A percentile compares a stretch with the other conserved stretches of the same genome.
phyloP scores from a whole-genome alignment of 2,888 invertebrate species.

The Luperina testacea region DNA sequence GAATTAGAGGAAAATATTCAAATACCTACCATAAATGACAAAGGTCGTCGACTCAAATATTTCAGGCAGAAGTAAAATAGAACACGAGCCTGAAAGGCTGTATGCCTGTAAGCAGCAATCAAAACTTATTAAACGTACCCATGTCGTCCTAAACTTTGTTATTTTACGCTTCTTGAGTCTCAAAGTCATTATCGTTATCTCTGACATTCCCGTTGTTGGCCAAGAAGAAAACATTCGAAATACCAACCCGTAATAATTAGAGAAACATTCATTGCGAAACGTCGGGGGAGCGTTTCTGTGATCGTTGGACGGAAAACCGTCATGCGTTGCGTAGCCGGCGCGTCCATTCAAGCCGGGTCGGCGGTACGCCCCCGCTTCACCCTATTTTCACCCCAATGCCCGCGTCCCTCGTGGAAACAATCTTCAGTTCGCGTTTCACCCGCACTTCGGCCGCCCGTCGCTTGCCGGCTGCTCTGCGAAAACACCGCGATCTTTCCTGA shows the following conservation, averaged over 20 bases:
- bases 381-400: slow-evolving; percentile 78
- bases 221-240: slow-evolving; percentile 65
- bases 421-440: slow-evolving; percentile 79
- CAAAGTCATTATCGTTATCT: slow-evolving; percentile 59
- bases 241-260: slow-evolving; percentile 71
- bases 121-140: slow-evolving; percentile 54
- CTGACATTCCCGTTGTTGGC: slow-evolving; percentile 48
- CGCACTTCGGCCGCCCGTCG: slow-evolving; percentile 70
- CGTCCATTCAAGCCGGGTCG: slow-evolving; percentile 74
- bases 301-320: slow-evolving; percentile 64
- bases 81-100: slow-evolving; percentile 12
- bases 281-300: slow-evolving; percentile 67
- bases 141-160: slow-evolving; percentile 54
- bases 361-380: slow-evolving; percentile 70
- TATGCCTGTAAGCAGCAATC: slow-evolving; percentile 31
- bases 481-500: slow-evolving; percentile 81
- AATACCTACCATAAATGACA: slow-evolving; percentile 16
- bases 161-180: slow-evolving; percentile 53
- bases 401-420: slow-evolving; percentile 73
- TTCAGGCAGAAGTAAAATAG: slow-evolving; percentile 26
- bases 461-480: slow-evolving; percentile 62
- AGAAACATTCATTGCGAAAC: slow-evolving; percentile 68
- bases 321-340: slow-evolving; percentile 70
- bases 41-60: slow-evolving; percentile 28
- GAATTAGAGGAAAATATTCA: slow-evolving; percentile 37